A percentile compares a stretch with the other conserved stretches of the same genome.
Evolutionary conservation across 2,888 invertebrate species (phyloP).

Genomic region (Noctua pronuba): DNA sequence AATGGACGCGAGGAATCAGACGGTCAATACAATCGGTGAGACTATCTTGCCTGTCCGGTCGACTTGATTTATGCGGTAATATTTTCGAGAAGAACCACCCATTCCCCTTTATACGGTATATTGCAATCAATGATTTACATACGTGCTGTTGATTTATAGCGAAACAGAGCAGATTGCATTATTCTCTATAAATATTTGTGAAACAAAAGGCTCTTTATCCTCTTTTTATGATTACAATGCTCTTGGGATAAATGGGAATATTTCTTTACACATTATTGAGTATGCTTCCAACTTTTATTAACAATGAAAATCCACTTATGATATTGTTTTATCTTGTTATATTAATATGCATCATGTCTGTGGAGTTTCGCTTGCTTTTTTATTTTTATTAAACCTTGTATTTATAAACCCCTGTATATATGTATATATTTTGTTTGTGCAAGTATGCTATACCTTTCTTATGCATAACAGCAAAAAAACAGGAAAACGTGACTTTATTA

Average conservation of each 20-base stretch:
- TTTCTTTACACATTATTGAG: conserved; percentile 6
- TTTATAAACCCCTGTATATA: too few species aligned
- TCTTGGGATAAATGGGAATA: conserved; percentile 25
- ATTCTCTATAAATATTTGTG: conserved; percentile 47
- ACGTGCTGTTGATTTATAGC: conserved; percentile 61
- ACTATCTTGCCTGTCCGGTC: conserved; percentile 75
- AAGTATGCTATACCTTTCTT: too few species aligned
- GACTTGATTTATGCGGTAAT: conserved; percentile 82
- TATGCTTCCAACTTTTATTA: not conserved
- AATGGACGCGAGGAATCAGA: conserved; percentile 77
- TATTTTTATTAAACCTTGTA: too few species aligned
- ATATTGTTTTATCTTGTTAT: not conserved
- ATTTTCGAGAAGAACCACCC: conserved; percentile 75
- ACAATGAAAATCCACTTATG: not conserved
- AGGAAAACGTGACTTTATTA: too few species aligned
- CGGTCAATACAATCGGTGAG: conserved; percentile 76
- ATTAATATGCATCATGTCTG: too few species aligned
- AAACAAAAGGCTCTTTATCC: conserved; percentile 46
- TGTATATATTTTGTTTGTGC: too few species aligned
- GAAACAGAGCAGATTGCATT: conserved; percentile 44
- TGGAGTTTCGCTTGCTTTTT: too few species aligned
- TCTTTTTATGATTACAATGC: conserved; percentile 33
- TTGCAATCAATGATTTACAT: conserved; percentile 78
- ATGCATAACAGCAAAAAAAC: too few species aligned
- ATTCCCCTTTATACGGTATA: conserved; percentile 73